Evolutionary conservation across 2,888 invertebrate genomes (phyloP).

Genomic region (Mantis religiosa): DNA sequence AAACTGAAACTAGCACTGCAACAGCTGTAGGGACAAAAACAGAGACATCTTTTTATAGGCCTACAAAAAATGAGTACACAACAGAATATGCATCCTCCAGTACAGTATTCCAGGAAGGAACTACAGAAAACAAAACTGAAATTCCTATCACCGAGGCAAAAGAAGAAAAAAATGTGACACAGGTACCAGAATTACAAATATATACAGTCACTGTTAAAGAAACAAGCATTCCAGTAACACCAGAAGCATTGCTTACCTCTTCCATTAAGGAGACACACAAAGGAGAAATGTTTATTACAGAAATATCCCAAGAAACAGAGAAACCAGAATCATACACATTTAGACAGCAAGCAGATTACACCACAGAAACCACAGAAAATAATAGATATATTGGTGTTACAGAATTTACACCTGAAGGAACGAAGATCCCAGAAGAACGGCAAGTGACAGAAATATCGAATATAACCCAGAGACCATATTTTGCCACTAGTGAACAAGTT

Average conservation of each 20-base stretch:
- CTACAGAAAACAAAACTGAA: background rate
- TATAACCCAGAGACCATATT: background rate
- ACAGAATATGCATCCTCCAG: background rate
- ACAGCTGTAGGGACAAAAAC: conserved; percentile 1
- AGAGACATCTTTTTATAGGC: background rate
- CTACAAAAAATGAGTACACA: background rate
- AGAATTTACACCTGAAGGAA: background rate
- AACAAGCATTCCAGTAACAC: too few relatives aligned
- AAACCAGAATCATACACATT: too few relatives aligned
- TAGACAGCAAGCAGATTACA: too few relatives aligned
- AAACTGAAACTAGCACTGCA: background rate
- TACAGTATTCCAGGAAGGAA: background rate
- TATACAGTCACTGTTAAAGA: background rate
- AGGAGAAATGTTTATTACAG: background rate
- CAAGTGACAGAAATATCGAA: background rate
- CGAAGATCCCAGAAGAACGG: background rate
- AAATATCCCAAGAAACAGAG: background rate
- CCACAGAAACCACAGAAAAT: background rate
- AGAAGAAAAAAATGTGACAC: background rate
- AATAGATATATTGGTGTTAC: background rate
- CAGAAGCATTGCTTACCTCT: too few relatives aligned
- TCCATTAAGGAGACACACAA: background rate
- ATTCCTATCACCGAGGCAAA: background rate
- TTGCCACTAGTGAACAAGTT: too few relatives aligned
- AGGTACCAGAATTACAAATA: background rate